Conservation (phyloP, 2,797 vertebrate species). For the Propithecus perrieri region DNA sequence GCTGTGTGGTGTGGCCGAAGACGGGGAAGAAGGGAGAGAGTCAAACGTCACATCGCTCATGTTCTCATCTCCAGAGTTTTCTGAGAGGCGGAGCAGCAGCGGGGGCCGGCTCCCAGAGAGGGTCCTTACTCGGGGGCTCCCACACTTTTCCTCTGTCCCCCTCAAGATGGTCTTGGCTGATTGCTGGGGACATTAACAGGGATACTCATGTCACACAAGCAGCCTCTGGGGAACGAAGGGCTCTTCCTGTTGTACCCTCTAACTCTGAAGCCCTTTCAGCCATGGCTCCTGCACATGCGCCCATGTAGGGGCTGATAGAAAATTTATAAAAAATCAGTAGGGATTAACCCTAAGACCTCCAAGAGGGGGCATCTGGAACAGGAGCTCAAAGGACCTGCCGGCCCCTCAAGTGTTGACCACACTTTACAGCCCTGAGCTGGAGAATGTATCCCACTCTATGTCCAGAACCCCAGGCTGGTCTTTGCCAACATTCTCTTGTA, state of each 20-base stretch:
- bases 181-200: conserved; percentile 86
- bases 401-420: neutral
- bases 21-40: conserved; percentile 92
- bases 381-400: neutral
- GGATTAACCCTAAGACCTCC: neutral
- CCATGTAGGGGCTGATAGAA: neutral
- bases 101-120: conserved; percentile 90
- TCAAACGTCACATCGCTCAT: conserved; percentile 90
- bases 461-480: neutral
- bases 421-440: neutral
- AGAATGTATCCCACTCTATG: neutral
- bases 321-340: neutral
- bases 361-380: neutral
- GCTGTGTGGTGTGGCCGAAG: conserved; percentile 86
- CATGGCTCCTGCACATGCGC: neutral
- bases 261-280: neutral
- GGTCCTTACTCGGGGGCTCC: conserved; percentile 92
- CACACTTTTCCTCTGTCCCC: conserved; percentile 94
- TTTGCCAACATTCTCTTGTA: neutral
- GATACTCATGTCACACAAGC: neutral
- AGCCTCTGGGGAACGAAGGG: neutral
- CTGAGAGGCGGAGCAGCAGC: conserved; percentile 91
- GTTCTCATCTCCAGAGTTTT: conserved; percentile 94
- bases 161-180: conserved; percentile 94
- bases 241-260: neutral